Evolutionary conservation across 2,888 invertebrate genomes (phyloP), one percentile per base, ranked within the genome.

Genomic region (Cephalotes varians): DNA sequence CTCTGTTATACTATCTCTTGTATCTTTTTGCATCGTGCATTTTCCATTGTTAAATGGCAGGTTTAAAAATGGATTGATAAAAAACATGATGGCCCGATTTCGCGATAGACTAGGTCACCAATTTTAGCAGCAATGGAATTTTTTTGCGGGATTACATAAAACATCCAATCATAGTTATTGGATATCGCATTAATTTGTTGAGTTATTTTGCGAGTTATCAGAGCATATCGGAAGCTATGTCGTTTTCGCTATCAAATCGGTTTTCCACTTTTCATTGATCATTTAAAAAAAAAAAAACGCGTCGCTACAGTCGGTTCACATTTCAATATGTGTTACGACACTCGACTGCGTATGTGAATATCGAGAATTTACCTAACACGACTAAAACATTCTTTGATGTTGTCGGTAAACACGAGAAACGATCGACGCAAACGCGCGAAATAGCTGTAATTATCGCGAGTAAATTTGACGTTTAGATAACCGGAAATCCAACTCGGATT

Each of bases 291-390:
- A 74, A 18, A 37, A 37, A 25, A n/a, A 6, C 1, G 7, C 1
- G 18, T n/a, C n/a, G 40, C 37, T 58, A 44, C 21, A 25, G 65
- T 31, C 28, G 31, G 31, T 18, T 47, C 65, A 7, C 65, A 28
- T 76, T 65, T 76, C 67, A 76, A 51, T 76, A n/a, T 40, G 15
- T 6, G n/a, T 76, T 76, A 76, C 40, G 40, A 67, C 67, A 54
- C 67, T n/a, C 40, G 40, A 10, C 15, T 76, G 54, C 25, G 25
- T 54, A 5, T 40, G n/a, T n/a, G n/a, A 58, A 51, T 54, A 15
- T 2, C 51, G 40, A 10, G 10, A 67, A 76, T 76, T 37, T 65
- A 31, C 25, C 21, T n/a, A n/a, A n/a, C 40, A 28, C 15, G n/a
- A 54, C 6, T 65, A n/a, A 64, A 54, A 40, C 34, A 37, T 51